A percentile compares a stretch with the other conserved stretches of the same genome.
Conservation (phyloP, 2,888 invertebrate species). For the Thecocarcelia acutangulata region DNA sequence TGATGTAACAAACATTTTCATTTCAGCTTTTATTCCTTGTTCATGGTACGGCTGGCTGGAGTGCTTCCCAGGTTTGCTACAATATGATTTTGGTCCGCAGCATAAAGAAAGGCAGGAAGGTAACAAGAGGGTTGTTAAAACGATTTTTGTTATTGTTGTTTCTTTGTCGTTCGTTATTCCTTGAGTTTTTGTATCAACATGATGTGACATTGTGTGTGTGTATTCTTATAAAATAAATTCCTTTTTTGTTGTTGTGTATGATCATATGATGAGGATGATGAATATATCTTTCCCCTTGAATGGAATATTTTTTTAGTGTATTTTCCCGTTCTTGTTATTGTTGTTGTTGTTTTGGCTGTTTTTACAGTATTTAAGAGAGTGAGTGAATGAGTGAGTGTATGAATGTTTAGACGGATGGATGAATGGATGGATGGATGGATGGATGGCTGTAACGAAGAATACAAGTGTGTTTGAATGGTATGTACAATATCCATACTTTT, state of each 20-base stretch:
- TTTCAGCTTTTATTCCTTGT: slow-evolving; percentile 30
- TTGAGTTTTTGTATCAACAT: slow-evolving; percentile 18
- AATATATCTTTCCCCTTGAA: slow-evolving; percentile 59
- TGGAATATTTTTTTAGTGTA: slow-evolving; percentile 47
- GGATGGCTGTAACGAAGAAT: slow-evolving; percentile 28
- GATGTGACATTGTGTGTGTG: slow-evolving; percentile 21
- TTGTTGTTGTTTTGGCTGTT: slow-evolving; percentile 19
- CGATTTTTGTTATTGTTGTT: slow-evolving; percentile 5
- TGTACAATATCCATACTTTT: slow-evolving; percentile 23
- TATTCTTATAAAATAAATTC: not conserved
- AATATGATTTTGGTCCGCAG: slow-evolving; percentile 10
- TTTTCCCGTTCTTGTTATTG: slow-evolving; percentile 13
- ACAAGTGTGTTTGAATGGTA: not conserved
- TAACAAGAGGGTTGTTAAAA: slow-evolving; percentile 57
- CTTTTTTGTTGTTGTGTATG: slow-evolving; percentile 9
- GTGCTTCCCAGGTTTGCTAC: slow-evolving; percentile 9
- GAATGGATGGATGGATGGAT: slow-evolving; percentile 14
- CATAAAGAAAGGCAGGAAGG: not conserved
- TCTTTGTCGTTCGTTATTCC: slow-evolving; percentile 29
- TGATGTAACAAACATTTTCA: slow-evolving; percentile 46
- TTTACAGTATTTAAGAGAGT: slow-evolving; percentile 36
- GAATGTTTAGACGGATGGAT: not conserved
- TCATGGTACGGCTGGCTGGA: not conserved
- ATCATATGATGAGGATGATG: slow-evolving; percentile 49
- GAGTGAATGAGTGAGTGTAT: slow-evolving; percentile 26